Percentiles rank a stretch among this genome's conserved stretches.
Evolutionary conservation across 2,113 vertebrate genomes (phyloP).

Genomic region (Pachycephala philippinensis): DNA sequence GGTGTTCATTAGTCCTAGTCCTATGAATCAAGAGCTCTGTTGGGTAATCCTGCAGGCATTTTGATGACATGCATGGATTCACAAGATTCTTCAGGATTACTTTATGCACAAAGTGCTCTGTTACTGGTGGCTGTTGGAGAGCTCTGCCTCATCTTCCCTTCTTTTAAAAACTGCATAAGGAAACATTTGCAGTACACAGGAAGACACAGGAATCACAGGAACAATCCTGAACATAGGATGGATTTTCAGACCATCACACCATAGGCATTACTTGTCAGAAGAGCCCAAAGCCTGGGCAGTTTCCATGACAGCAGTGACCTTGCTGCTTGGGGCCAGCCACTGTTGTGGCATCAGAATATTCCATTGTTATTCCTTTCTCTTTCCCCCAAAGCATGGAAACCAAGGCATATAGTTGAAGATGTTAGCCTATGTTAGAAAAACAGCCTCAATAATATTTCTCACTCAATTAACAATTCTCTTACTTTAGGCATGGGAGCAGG

Average conservation of each 20-base stretch:
- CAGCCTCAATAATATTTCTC: background rate
- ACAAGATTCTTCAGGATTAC: background rate
- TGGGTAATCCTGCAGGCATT: background rate
- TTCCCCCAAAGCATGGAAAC: background rate
- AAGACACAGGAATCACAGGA: background rate
- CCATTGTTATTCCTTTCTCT: background rate
- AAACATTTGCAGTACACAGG: background rate
- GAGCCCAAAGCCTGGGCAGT: background rate
- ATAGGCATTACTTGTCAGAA: background rate
- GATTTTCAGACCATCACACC: background rate
- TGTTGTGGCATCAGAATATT: background rate
- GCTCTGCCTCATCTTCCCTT: background rate
- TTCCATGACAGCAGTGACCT: background rate
- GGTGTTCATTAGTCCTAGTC: background rate
- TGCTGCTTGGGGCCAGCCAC: background rate
- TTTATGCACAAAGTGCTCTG: background rate
- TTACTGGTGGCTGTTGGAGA: background rate
- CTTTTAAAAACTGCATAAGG: background rate
- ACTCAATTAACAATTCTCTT: background rate
- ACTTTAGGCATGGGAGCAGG: background rate
- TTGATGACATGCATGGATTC: background rate
- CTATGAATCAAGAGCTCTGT: background rate
- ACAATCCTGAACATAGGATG: background rate
- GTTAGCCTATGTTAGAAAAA: background rate
- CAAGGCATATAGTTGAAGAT: background rate